Evolutionary conservation across 1,140 invertebrate genomes (phyloP), one percentile per base, ranked within the genome.

Genomic region (Heliconius congener): DNA sequence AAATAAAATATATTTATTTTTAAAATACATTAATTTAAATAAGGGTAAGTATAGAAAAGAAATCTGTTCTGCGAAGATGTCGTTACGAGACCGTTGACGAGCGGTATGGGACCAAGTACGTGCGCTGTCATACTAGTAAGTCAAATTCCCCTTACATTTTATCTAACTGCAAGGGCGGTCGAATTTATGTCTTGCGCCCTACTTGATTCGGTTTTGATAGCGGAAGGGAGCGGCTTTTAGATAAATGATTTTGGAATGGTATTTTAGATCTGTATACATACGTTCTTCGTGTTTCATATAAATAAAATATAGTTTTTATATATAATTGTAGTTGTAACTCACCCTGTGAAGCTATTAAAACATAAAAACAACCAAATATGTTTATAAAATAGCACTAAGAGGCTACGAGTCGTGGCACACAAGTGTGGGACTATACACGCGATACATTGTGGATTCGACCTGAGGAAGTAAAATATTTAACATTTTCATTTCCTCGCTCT

Each of bases 191-290:
- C 88, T 85, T 82, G 87, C 88, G 83, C 92, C 91, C 89, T 90
- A 87, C 89, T 92, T 93, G 91, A 94, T 94, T 90, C 89, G 90
- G 91, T 92, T 94, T 93, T 94, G 93, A 94, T 94, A 88, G 90
- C 85, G 87, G 88, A 89, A 89, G 88, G 91, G 92, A 88, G 84
- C 85, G 86, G 88, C 89, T 93, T 90, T 92, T 88, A 93, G 89
- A 91, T 93, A 94, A 94, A 93, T 92, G 86, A 87, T 90, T 89
- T 86, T 90, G 88, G 87, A 89, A 92, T 88, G 87, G 87, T 91
- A 89, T 93, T 85, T 85, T 82, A 85, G 82, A 85, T 81, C 60
- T 16, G 8, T 66, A 30, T 66, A 30, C n/a, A 30, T 66, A 30
- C n/a, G n/a, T 60, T 27, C 9, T 60, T 23, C 50, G 23, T 60